Percentiles rank a stretch among this genome's conserved stretches.
Evolutionary conservation across 2,797 vertebrate genomes (phyloP).

Genomic region (Naso thynnoides): DNA sequence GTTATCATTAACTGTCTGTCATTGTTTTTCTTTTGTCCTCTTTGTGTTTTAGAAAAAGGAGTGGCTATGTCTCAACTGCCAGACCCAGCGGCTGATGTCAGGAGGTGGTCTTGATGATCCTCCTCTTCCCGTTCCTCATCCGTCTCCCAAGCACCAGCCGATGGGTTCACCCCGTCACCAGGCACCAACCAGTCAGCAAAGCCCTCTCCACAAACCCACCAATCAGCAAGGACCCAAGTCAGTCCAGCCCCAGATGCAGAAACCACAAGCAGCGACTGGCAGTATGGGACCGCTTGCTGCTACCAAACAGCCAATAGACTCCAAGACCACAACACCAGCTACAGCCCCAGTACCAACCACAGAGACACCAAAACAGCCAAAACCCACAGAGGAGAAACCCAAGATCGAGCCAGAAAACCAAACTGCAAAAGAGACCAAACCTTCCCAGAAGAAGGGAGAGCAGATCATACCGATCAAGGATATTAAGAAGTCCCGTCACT

Average conservation of each 20-base stretch:
- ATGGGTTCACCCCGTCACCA: conserved; percentile 87
- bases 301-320: conserved; percentile 83
- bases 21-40: conserved; percentile 9
- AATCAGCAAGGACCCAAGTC: conserved; percentile 74
- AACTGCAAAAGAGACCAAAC: conserved; percentile 75
- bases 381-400: conserved; percentile 68
- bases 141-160: conserved; percentile 88
- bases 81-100: conserved; percentile 95
- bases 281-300: conserved; percentile 68
- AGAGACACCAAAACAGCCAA: conserved; percentile 74
- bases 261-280: conserved; percentile 61
- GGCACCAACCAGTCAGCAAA: conserved; percentile 77
- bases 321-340: conserved; percentile 65
- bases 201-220: conserved; percentile 78
- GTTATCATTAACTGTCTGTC: conserved; percentile 5
- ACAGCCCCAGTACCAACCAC: conserved; percentile 42
- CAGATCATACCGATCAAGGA: conserved; percentile 79
- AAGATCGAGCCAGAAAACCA: conserved; percentile 70
- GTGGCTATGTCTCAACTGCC: conserved; percentile 99
- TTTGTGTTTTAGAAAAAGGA: conserved; percentile 93
- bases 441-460: conserved; percentile 83
- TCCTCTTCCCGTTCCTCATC: conserved; percentile 85
- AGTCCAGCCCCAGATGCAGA: conserved; percentile 68
- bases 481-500: conserved; percentile 87
- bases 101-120: conserved; percentile 91